These are phyloP conservation scores for Palythoa grandis DNA, from an alignment of 92 coral and sea anemone genomes.

Conservation along the genomic window DNA sequence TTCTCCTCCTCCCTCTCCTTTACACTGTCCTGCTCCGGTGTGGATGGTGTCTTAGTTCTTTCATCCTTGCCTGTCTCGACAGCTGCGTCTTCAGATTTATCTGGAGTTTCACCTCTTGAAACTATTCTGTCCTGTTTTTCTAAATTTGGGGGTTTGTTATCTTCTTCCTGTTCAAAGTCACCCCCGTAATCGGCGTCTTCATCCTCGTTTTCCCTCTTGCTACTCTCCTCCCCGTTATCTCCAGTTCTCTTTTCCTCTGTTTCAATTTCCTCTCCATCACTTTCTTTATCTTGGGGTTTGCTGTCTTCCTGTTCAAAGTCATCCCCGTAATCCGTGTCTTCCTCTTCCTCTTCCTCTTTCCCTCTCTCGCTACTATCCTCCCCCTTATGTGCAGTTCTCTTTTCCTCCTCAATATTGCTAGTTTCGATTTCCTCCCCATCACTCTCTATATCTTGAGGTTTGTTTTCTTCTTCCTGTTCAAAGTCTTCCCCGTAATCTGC, in stretches of 20 bases:
- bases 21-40: constrained; percentile 1
- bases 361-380: constrained; percentile 57
- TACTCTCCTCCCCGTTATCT: constrained; percentile 36
- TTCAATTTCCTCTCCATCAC: not conserved
- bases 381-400: constrained; percentile 36
- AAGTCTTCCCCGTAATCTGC: constrained; percentile 51
- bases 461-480: constrained; percentile 20
- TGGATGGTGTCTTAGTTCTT: not conserved
- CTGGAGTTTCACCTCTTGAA: not conserved
- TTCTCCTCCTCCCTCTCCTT: constrained; percentile 46
- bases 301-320: constrained; percentile 41
- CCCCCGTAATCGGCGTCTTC: constrained; percentile 15
- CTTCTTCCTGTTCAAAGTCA: constrained; percentile 39
- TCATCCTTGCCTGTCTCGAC: not conserved
- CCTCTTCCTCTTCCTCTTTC: constrained; percentile 38
- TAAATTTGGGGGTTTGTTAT: constrained; percentile 47
- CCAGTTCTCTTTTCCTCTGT: not conserved
- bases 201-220: constrained; percentile 47
- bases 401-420: too few relatives aligned
- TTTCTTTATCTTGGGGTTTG: not conserved
- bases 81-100: not conserved
- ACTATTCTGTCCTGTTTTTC: constrained; percentile 6
- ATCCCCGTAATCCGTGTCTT: constrained; percentile 47
- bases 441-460: not conserved
- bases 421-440: not conserved